phyloP scores from a whole-genome alignment of 2,797 vertebrate genomes.

The Erethizon dorsatum region DNA sequence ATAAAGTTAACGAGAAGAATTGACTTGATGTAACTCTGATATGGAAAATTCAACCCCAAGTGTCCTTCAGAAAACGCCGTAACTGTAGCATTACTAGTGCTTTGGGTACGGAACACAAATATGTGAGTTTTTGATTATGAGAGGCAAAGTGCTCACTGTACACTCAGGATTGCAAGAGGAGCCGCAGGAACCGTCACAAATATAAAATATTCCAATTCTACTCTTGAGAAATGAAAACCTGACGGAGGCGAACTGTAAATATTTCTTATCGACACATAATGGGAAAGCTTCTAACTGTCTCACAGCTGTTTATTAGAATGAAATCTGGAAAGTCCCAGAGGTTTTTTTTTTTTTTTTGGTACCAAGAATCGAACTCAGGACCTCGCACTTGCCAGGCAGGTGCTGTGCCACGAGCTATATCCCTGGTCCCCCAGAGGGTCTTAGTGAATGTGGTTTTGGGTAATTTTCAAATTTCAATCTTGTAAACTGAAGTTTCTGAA shows the following conservation, averaged over 20 bases:
- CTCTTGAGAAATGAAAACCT: not conserved
- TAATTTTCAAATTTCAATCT: not conserved
- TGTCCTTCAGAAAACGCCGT: not conserved
- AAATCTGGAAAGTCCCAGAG: not conserved
- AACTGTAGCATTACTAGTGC: too few relatives aligned
- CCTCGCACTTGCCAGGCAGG: too few relatives aligned
- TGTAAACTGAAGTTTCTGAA: not conserved
- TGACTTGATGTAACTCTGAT: not conserved
- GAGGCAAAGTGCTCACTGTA: not conserved
- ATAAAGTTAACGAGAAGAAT: not conserved
- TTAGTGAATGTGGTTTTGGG: too few relatives aligned
- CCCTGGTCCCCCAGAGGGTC: too few relatives aligned
- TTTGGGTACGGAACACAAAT: not conserved
- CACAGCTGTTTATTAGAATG: not conserved
- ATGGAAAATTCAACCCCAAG: not conserved
- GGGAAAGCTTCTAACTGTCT: not conserved
- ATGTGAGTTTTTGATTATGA: not conserved
- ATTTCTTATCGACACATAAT: not conserved
- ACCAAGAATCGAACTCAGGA: too few relatives aligned
- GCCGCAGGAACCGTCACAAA: not conserved
- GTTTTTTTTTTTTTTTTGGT: too few relatives aligned
- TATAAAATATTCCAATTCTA: not conserved
- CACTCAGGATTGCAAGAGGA: not conserved
- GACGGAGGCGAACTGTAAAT: not conserved
- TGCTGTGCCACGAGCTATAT: too few relatives aligned